phyloP scores from a whole-genome alignment of 2,888 invertebrate species.

The Acrobasis suavella region DNA sequence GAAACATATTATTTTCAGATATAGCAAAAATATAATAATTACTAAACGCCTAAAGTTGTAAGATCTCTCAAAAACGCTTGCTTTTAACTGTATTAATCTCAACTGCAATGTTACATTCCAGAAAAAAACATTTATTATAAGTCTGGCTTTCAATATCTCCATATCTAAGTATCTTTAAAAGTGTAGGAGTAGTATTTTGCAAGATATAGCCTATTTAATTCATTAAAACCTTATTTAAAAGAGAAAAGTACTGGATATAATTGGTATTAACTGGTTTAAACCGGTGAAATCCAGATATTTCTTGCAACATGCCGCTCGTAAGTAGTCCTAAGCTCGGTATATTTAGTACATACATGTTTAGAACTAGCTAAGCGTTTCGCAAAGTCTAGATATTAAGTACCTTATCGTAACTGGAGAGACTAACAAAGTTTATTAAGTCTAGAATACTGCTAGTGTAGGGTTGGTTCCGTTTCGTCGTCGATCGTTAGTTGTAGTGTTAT shows the following conservation, averaged over 20 bases:
- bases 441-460: slow-evolving; percentile 38
- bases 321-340: slow-evolving; percentile 1
- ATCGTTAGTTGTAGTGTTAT: too few relatives aligned
- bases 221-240: neutral
- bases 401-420: slow-evolving; percentile 45
- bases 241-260: neutral
- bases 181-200: slow-evolving; percentile 6
- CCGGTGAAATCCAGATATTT: neutral
- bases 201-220: neutral
- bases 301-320: slow-evolving; percentile 17
- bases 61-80: slow-evolving; percentile 69
- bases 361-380: slow-evolving; percentile 35
- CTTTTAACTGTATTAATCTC: slow-evolving; percentile 59
- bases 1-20: neutral
- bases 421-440: slow-evolving; percentile 38
- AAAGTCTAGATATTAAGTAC: slow-evolving; percentile 40
- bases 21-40: slow-evolving; percentile 16
- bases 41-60: slow-evolving; percentile 34
- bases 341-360: slow-evolving; percentile 32
- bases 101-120: slow-evolving; percentile 77
- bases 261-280: neutral
- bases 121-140: slow-evolving; percentile 61
- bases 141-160: slow-evolving; percentile 39
- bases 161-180: slow-evolving; percentile 4
- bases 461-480: neutral